A percentile compares a stretch with the other conserved stretches of the same genome.
These are phyloP conservation scores for Corythornis vintsioides DNA, from an alignment of 2,113 vertebrate genomes.

Conservation along the genomic window DNA sequence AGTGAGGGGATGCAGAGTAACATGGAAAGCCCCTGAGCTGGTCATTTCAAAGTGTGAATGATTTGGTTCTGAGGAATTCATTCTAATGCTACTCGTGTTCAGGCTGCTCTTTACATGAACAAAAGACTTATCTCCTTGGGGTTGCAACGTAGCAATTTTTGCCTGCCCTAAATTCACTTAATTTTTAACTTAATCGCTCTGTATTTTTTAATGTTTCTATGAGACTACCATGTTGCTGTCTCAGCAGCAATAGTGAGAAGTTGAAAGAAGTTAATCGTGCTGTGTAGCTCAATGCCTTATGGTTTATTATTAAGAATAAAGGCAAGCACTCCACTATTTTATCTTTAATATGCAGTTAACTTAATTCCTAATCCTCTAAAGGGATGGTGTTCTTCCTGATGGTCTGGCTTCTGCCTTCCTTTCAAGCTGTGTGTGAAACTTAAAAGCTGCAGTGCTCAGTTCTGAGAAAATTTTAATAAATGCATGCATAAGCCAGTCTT, in stretches of 20 bases:
- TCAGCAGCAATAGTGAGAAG: conserved; percentile 50
- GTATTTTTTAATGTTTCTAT: not conserved
- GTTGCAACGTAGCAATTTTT: not conserved
- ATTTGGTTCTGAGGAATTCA: not conserved
- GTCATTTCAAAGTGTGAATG: not conserved
- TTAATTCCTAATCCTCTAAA: conserved; percentile 67
- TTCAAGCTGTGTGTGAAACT: conserved; percentile 6
- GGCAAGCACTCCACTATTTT: conserved; percentile 46
- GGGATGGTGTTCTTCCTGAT: conserved; percentile 28
- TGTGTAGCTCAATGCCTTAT: conserved; percentile 30
- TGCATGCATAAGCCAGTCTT: conserved; percentile 6
- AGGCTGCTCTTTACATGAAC: not conserved
- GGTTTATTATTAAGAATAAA: conserved; percentile 58
- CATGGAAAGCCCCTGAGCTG: not conserved
- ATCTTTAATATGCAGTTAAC: conserved; percentile 66
- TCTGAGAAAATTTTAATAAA: not conserved
- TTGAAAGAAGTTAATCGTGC: conserved; percentile 52
- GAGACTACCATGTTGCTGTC: conserved; percentile 15
- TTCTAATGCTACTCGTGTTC: not conserved
- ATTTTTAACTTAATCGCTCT: not conserved
- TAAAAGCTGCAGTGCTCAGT: conserved; percentile 29
- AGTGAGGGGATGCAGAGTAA: not conserved
- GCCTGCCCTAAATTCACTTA: conserved; percentile 33
- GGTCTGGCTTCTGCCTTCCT: not conserved
- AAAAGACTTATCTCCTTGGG: not conserved